phyloP scores from a whole-genome alignment of 1,140 invertebrate genomes.

The Cylas formicarius region DNA sequence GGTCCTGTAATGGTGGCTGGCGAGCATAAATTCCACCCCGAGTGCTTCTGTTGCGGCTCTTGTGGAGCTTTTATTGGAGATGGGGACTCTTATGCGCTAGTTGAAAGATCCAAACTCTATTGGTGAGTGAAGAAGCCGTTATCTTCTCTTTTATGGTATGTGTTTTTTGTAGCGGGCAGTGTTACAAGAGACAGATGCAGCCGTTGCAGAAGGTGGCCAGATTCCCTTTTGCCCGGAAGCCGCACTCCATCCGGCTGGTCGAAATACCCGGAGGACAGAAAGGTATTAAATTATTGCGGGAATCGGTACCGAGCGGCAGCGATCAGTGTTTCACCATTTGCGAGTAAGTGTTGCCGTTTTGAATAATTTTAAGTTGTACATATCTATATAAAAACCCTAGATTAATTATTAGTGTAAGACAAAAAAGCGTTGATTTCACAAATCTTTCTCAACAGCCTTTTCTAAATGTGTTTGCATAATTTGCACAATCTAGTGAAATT shows the following conservation, averaged over 20 bases:
- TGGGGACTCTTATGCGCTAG: constrained; percentile 82
- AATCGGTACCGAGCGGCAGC: constrained; percentile 40
- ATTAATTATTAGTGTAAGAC: too few relatives aligned
- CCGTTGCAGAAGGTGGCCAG: constrained; percentile 49
- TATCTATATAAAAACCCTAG: constrained; percentile 3
- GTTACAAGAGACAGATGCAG: constrained; percentile 56
- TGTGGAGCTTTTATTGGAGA: constrained; percentile 84
- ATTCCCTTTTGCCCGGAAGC: constrained; percentile 51
- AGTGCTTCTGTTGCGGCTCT: constrained; percentile 82
- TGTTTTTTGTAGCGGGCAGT: constrained; percentile 50
- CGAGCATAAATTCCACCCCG: constrained; percentile 90
- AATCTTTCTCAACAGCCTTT: too few relatives aligned
- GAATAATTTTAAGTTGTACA: neutral
- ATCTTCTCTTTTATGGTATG: constrained; percentile 3
- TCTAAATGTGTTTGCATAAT: too few relatives aligned
- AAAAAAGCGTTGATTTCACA: too few relatives aligned
- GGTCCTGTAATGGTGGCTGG: constrained; percentile 92
- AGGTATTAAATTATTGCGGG: constrained; percentile 54
- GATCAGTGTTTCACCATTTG: constrained; percentile 52
- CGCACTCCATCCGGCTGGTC: constrained; percentile 72
- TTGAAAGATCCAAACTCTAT: constrained; percentile 82
- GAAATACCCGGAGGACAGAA: constrained; percentile 58
- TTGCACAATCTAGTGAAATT: too few relatives aligned
- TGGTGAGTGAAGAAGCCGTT: constrained; percentile 51
- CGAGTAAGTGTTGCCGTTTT: constrained; percentile 46